Percentiles rank a stretch among this genome's conserved stretches.
phyloP scores from a whole-genome alignment of 2,888 invertebrate species.

The Noctuana brunneofusca region DNA sequence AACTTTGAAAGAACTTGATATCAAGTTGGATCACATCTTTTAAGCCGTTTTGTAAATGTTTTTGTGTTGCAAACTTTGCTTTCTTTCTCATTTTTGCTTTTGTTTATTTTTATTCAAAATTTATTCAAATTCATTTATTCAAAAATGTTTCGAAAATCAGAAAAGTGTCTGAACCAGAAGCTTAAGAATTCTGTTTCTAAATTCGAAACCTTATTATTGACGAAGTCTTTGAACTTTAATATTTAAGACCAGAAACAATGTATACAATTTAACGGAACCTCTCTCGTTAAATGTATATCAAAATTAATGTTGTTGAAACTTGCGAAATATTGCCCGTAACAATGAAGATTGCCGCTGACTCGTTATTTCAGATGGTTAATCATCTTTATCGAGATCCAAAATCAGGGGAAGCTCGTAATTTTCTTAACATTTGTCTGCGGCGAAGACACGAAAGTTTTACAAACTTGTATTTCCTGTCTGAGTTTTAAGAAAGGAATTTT shows the following conservation, averaged over 20 bases:
- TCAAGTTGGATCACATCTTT: too few species aligned
- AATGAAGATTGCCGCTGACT: constrained; percentile 52
- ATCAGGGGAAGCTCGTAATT: constrained; percentile 49
- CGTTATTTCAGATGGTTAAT: constrained; percentile 57
- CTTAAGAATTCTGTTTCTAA: neutral
- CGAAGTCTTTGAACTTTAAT: neutral
- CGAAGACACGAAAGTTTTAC: constrained; percentile 39
- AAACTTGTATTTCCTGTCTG: constrained; percentile 32
- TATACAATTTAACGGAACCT: constrained; percentile 2
- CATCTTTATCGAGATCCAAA: constrained; percentile 53
- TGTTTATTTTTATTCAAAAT: too few species aligned
- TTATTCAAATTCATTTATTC: too few species aligned
- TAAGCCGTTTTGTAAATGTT: too few species aligned
- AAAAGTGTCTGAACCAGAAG: too few species aligned
- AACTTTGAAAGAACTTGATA: too few species aligned
- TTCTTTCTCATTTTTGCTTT: too few species aligned
- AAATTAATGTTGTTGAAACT: constrained; percentile 52
- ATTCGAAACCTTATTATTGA: neutral
- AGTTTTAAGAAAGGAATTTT: constrained; percentile 17
- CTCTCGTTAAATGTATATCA: constrained; percentile 39
- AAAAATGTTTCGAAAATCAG: too few species aligned
- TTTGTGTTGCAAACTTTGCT: too few species aligned
- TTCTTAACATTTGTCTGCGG: constrained; percentile 46
- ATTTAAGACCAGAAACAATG: constrained; percentile 11
- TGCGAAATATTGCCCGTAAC: constrained; percentile 50